Percentiles rank a stretch among this genome's conserved stretches.
Conservation (phyloP, 2,113 vertebrate species). For the Ptychochromis oligacanthus region DNA sequence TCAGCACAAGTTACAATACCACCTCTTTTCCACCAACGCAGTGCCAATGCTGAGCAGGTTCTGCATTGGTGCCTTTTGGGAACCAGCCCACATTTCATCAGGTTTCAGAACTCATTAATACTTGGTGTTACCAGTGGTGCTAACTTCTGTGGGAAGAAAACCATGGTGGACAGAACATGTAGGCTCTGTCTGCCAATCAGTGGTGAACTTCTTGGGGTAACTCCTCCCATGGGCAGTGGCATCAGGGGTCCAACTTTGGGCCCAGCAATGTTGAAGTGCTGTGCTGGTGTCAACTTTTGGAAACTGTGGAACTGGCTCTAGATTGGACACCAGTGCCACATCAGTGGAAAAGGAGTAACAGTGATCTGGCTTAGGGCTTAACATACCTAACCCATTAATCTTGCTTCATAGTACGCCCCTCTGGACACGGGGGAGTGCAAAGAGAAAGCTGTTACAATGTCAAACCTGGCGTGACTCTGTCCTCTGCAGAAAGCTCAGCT, state of each 20-base stretch:
- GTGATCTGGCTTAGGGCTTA: too few species aligned
- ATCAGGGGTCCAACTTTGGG: not conserved
- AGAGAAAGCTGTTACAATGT: not conserved
- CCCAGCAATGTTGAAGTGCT: not conserved
- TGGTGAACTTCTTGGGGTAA: too few species aligned
- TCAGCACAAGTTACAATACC: not conserved
- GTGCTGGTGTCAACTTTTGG: not conserved
- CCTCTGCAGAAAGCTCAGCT: conserved; percentile 12
- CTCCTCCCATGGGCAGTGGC: too few species aligned
- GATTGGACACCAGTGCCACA: not conserved
- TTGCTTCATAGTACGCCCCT: too few species aligned
- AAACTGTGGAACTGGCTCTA: not conserved
- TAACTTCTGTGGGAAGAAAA: not conserved
- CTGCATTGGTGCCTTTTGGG: not conserved
- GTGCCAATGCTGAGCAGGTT: not conserved
- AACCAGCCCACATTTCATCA: not conserved
- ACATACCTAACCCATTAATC: too few species aligned
- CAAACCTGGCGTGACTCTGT: not conserved
- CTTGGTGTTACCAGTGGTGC: not conserved
- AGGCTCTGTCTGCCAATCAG: too few species aligned
- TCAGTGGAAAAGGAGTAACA: too few species aligned
- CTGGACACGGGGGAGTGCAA: too few species aligned
- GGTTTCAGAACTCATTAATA: not conserved
- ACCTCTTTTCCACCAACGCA: not conserved
- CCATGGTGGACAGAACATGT: not conserved